These are phyloP conservation scores for Pseudochaenichthys georgianus DNA, from an alignment of 2,797 vertebrate genomes.

Conservation along the genomic window DNA sequence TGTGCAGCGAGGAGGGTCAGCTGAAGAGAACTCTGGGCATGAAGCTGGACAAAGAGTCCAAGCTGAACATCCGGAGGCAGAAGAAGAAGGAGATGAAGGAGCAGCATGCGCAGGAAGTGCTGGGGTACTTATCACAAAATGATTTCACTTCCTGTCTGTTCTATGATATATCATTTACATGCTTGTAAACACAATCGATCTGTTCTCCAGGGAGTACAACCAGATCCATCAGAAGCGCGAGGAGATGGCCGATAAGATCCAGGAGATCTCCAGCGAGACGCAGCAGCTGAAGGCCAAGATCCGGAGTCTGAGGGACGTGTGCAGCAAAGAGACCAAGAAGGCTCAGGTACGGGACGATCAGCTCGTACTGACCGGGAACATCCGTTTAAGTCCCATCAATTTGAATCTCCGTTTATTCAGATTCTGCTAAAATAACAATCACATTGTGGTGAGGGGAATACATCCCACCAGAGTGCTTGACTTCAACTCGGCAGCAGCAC, in stretches of 20 bases:
- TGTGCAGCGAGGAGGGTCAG: constrained; percentile 78
- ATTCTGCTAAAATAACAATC: no score
- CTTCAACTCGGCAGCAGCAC: no score
- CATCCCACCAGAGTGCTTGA: no score
- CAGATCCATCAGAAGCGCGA: constrained; percentile 85
- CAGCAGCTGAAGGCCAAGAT: constrained; percentile 82
- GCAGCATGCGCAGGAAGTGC: constrained; percentile 78
- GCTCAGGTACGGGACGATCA: constrained; percentile 76
- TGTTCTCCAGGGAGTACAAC: constrained; percentile 77
- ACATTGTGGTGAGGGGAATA: no score
- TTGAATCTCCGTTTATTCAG: no score
- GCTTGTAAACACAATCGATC: no score
- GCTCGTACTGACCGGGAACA: no score
- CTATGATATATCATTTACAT: no score
- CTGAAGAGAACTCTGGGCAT: constrained; percentile 77
- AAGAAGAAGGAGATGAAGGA: constrained; percentile 84
- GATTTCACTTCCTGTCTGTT: no score
- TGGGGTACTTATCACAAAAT: constrained; percentile 69
- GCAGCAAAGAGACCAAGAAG: constrained; percentile 76
- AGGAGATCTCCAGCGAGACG: constrained; percentile 76
- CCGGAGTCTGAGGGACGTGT: constrained; percentile 77
- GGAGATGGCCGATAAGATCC: constrained; percentile 81
- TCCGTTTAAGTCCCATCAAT: no score
- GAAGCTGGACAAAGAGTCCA: constrained; percentile 84
- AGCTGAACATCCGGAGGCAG: constrained; percentile 82